phyloP scores from a whole-genome alignment of 2,797 vertebrate genomes.

The Chaenodraco wilsoni region DNA sequence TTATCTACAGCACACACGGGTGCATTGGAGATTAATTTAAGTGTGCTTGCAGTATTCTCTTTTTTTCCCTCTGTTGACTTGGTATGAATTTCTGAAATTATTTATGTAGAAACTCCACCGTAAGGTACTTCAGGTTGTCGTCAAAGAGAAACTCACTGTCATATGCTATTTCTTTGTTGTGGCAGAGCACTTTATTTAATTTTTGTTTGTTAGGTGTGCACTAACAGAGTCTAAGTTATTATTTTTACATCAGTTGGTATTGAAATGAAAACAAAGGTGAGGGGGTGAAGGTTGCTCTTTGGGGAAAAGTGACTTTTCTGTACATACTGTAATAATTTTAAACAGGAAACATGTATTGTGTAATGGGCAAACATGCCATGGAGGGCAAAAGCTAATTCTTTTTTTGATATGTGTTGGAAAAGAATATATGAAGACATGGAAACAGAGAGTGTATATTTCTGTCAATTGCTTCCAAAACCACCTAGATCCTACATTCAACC shows the following conservation, averaged over 20 bases:
- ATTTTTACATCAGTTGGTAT: slow-evolving; percentile 10
- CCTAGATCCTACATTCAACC: no score
- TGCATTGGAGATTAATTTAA: slow-evolving; percentile 24
- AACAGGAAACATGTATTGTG: background rate
- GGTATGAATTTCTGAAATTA: slow-evolving; percentile 17
- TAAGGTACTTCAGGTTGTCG: background rate
- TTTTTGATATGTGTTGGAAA: no score
- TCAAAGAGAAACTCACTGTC: no score
- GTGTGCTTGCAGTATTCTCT: slow-evolving; percentile 29
- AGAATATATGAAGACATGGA: no score
- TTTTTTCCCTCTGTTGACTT: background rate
- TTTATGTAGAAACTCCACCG: slow-evolving; percentile 29
- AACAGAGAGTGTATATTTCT: background rate
- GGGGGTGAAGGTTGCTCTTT: background rate
- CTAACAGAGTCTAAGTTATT: slow-evolving; percentile 23
- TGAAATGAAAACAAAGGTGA: background rate
- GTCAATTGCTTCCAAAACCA: background rate
- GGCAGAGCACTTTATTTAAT: slow-evolving; percentile 63
- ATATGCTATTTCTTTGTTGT: background rate
- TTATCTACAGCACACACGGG: slow-evolving; percentile 6
- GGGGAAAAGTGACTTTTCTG: background rate
- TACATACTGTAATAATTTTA: slow-evolving; percentile 2
- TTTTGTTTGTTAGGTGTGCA: slow-evolving; percentile 26
- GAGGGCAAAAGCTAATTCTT: background rate
- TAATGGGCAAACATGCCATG: background rate